Evolutionary conservation across 2,888 invertebrate species (phyloP).

Genomic region (Lepidochrysops patricia): DNA sequence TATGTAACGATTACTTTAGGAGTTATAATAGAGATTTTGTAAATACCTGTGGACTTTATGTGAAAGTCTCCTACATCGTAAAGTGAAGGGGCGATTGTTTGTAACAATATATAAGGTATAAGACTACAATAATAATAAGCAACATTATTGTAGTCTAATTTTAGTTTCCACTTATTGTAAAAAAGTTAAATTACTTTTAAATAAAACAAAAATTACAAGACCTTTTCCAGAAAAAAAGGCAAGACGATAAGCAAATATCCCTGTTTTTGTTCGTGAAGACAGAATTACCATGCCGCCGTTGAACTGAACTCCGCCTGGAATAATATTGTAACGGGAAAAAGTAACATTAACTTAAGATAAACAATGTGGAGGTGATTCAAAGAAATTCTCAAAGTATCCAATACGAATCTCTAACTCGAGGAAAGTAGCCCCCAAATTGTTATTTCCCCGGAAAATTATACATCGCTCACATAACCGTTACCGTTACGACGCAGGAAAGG

Average conservation of each 20-base stretch:
- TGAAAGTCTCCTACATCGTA: too few species aligned
- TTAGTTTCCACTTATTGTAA: too few species aligned
- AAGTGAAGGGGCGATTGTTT: too few species aligned
- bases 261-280: not conserved
- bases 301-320: not conserved
- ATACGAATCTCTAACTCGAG: not conserved
- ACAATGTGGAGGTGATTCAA: not conserved
- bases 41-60: too few species aligned
- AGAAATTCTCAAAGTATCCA: not conserved
- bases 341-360: not conserved
- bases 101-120: too few species aligned
- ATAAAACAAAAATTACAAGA: not conserved
- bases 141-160: too few species aligned
- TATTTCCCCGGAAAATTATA: not conserved
- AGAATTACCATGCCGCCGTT: not conserved
- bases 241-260: not conserved
- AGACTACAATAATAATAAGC: too few species aligned
- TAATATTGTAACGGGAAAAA: constrained; percentile 22
- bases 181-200: too few species aligned
- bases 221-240: not conserved
- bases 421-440: constrained; percentile 1
- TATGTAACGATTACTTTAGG: too few species aligned
- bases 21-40: too few species aligned
- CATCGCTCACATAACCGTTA: constrained; percentile 3
- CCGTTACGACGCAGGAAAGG: not conserved